Conservation (phyloP, 2,113 vertebrate species). For the Pitta sordida region DNA sequence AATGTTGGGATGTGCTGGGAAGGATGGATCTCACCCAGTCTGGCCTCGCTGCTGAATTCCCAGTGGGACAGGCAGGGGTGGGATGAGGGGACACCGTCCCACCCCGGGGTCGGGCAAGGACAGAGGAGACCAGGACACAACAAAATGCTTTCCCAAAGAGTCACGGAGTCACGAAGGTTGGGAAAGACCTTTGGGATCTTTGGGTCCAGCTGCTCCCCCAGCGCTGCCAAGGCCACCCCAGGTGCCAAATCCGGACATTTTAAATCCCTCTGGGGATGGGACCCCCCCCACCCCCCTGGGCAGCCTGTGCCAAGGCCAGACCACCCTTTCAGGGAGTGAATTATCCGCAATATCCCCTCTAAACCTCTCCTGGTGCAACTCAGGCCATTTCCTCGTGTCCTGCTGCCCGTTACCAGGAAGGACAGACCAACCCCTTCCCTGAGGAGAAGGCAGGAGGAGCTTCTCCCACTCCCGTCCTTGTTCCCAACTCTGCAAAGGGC, state of each 20-base stretch:
- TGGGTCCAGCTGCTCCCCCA: no score
- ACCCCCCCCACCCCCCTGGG: not conserved
- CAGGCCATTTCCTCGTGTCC: not conserved
- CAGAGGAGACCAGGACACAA: accelerated
- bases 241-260: not conserved
- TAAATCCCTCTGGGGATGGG: no score
- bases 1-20: not conserved
- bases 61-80: not conserved
- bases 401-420: not conserved
- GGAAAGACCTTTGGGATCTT: not conserved
- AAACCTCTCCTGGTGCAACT: not conserved
- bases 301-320: not conserved
- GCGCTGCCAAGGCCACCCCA: not conserved
- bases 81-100: accelerated
- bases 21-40: no score
- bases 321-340: not conserved
- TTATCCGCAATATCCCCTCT: not conserved
- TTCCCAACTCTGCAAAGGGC: not conserved
- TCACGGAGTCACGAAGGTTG: not conserved
- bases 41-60: not conserved
- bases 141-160: not conserved
- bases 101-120: no score
- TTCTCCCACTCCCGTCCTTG: not conserved
- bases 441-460: not conserved
- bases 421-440: not conserved